These are phyloP conservation scores for Cephalopterus ornatus DNA, from an alignment of 2,113 vertebrate species.

Conservation along the genomic window DNA sequence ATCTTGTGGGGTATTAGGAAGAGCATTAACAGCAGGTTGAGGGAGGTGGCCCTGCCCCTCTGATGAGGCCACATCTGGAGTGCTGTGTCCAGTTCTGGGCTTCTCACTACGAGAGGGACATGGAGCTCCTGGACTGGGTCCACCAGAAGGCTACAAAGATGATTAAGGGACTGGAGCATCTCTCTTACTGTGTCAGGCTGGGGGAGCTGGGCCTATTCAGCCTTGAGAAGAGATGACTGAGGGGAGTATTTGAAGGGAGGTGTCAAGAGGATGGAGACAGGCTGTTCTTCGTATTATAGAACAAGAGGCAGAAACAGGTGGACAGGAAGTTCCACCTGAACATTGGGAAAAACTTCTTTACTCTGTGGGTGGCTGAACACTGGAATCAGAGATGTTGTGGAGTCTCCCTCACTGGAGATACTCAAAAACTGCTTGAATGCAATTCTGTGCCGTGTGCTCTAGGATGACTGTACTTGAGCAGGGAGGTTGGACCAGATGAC, in stretches of 20 bases:
- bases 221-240: background rate
- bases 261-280: background rate
- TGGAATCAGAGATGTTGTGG: background rate
- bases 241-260: background rate
- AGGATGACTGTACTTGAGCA: background rate
- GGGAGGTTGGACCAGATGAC: background rate
- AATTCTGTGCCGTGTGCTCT: background rate
- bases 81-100: background rate
- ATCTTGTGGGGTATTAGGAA: background rate
- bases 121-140: background rate
- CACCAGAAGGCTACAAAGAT: background rate
- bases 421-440: background rate
- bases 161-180: background rate
- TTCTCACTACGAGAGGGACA: no score
- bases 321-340: background rate
- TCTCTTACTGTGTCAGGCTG: background rate
- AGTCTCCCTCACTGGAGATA: background rate
- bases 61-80: background rate
- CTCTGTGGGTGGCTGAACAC: background rate
- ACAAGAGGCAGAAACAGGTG: background rate
- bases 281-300: background rate
- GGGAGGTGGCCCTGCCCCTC: background rate
- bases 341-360: background rate
- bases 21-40: background rate
- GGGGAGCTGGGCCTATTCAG: background rate